A percentile compares a stretch with the other conserved stretches of the same genome.
phyloP scores from a whole-genome alignment of 1,140 invertebrate genomes.

The Atta texana region DNA sequence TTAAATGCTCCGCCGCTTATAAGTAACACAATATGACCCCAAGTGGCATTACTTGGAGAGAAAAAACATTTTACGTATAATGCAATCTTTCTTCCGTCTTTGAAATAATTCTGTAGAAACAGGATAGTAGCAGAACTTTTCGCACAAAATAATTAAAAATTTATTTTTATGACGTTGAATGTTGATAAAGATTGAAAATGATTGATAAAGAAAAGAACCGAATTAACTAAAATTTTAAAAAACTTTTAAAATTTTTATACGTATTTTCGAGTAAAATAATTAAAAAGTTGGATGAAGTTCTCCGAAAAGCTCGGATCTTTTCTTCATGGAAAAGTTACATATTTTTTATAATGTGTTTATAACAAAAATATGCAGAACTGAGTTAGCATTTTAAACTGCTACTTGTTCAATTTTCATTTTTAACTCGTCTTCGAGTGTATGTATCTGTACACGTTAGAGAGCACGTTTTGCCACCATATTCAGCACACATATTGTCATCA shows the following conservation, averaged over 20 bases:
- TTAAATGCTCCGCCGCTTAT: slow-evolving; percentile 54
- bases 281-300: slow-evolving; percentile 17
- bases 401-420: not conserved
- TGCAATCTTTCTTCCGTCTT: slow-evolving; percentile 24
- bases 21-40: slow-evolving; percentile 46
- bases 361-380: not conserved
- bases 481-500: slow-evolving; percentile 13
- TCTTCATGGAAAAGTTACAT: not conserved
- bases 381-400: not conserved
- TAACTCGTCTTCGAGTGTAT: not conserved
- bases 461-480: not conserved
- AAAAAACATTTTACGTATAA: slow-evolving; percentile 42
- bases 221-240: not conserved
- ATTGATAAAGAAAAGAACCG: not conserved
- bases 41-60: slow-evolving; percentile 24
- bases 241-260: slow-evolving; percentile 9
- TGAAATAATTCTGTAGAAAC: not conserved
- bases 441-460: not conserved
- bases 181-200: not conserved
- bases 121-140: not conserved
- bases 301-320: not conserved
- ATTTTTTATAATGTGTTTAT: not conserved
- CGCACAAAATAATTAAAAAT: not conserved
- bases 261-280: slow-evolving; percentile 30
- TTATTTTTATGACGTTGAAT: not conserved